These are phyloP conservation scores for Heliconius erato DNA, from an alignment of 2,888 invertebrate species.

Conservation along the genomic window DNA sequence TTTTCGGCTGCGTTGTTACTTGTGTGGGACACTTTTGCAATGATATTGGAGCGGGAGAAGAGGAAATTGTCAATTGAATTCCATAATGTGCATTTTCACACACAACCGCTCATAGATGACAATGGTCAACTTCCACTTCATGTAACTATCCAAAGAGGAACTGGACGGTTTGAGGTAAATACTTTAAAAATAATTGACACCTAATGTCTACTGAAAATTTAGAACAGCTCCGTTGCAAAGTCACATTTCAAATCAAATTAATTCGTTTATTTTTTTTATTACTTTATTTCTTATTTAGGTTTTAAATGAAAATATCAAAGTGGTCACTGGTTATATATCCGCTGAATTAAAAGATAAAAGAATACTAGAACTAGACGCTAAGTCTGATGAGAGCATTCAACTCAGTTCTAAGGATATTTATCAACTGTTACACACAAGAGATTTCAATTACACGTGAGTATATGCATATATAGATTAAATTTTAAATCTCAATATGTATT, in stretches of 20 bases:
- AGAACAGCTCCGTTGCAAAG: too few relatives aligned
- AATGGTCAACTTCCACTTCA: conserved; percentile 83
- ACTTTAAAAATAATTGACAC: neutral
- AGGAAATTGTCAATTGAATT: conserved; percentile 89
- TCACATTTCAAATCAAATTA: too few relatives aligned
- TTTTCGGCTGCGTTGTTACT: conserved; percentile 90
- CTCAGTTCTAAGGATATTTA: conserved; percentile 21
- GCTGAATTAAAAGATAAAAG: neutral
- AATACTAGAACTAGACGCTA: neutral
- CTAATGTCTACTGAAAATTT: too few relatives aligned
- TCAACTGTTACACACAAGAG: conserved; percentile 1
- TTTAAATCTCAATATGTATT: too few relatives aligned
- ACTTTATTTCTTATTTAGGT: conserved; percentile 1
- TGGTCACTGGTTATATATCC: conserved; percentile 2
- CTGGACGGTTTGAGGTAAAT: conserved; percentile 84
- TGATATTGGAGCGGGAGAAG: conserved; percentile 85
- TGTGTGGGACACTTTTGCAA: conserved; percentile 89
- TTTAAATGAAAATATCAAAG: neutral
- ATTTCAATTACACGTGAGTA: conserved; percentile 17
- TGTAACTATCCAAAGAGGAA: conserved; percentile 86
- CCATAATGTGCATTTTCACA: conserved; percentile 85
- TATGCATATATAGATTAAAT: too few relatives aligned
- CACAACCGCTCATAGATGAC: conserved; percentile 85
- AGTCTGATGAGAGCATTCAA: neutral
- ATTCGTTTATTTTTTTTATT: too few relatives aligned